Base-by-base conservation (phyloP, 2,797 vertebrate species). In the Halcyon leucocephala region DNA sequence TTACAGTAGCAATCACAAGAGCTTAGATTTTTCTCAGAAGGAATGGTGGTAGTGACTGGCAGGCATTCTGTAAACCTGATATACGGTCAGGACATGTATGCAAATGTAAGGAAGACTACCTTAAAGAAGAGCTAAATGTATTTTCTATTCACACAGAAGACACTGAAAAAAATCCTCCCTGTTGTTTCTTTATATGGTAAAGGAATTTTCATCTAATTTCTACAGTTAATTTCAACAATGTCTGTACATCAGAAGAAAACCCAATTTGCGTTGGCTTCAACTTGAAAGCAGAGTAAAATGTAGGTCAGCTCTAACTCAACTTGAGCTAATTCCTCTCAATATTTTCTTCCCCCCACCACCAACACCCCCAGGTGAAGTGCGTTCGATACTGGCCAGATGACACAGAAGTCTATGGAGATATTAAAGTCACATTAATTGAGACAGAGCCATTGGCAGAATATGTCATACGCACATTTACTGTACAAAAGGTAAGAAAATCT, bases 331-430 rank as follows among this genome's bases (percentile, higher is more conserved):
- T 76, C 44, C 7, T n/a, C 79, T 94, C 67, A 90, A 52, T 14
- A 35, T 93, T 90, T 94, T 60, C 31, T 67, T 71, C 89, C 10
- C 14, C 37, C 37, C 37, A 39, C 37, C 37, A 39, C 37, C 37
- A 39, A 39, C 37, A 29, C 57, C 55, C 51, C 17, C 96, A 99
- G 99, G 99, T 99, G 73, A 99, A 99, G 95, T 99, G 99, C 96
- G 99, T 99, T 86, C 98, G 99, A 5, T 99, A 99, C 97, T 99
- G 99, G 99, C 99, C 99, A 1, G 99, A 99, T 86, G 99, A 99
- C 97, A 99, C 98, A 0, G 99, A 99, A 77, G 98, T 99, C 61
- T 99, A 99, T 1, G 99, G 99, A 72, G 99, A 99, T 90, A 99
- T 99, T 97, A 99, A 99, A 97, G 99, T 99, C 94, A 99, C 99